Conservation (phyloP, 2,888 invertebrate genomes). For the Cryptus armator region DNA sequence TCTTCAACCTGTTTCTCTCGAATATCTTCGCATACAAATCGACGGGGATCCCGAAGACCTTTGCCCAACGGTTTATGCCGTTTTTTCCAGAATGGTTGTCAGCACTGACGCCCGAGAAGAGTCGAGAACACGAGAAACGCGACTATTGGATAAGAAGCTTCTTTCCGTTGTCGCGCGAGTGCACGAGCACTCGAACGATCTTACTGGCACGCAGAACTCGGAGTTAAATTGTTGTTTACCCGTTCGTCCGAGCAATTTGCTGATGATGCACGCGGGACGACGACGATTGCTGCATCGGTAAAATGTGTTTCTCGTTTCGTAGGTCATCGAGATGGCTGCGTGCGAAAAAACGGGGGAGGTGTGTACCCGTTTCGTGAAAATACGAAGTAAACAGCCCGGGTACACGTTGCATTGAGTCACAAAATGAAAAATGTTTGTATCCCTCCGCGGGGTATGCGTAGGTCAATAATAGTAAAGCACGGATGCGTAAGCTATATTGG, state of each 20-base stretch:
- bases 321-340: neutral
- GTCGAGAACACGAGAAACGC: neutral
- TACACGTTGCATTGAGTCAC: neutral
- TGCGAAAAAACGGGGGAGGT: neutral
- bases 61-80: neutral
- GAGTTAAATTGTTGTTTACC: neutral
- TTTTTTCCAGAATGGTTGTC: conserved; percentile 7
- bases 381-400: neutral
- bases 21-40: neutral
- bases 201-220: neutral
- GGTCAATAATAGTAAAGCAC: conserved; percentile 10
- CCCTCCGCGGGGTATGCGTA: neutral
- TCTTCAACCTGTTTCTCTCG: neutral
- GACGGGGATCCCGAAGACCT: neutral
- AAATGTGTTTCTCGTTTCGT: neutral
- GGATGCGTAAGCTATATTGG: neutral
- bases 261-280: neutral
- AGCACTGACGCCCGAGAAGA: conserved; percentile 19
- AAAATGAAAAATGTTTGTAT: neutral
- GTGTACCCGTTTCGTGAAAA: neutral
- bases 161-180: conserved; percentile 22
- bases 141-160: conserved; percentile 2
- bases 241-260: neutral
- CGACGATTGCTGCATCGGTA: neutral
- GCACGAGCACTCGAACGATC: neutral